Evolutionary conservation across 2,888 invertebrate genomes (phyloP).

Genomic region (Synergus itoensis): DNA sequence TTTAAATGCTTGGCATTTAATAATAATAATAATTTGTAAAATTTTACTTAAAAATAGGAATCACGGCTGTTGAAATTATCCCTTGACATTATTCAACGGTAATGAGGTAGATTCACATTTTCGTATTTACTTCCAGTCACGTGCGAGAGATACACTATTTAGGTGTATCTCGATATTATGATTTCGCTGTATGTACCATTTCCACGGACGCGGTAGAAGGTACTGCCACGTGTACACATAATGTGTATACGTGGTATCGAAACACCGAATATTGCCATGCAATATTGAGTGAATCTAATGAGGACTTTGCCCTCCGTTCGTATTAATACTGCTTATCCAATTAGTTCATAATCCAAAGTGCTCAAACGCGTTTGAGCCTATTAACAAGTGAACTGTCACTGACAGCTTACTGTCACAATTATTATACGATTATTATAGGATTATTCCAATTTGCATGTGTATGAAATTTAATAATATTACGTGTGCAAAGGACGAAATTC

Average conservation of each 20-base stretch:
- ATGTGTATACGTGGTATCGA: conserved; percentile 43
- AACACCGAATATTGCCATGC: conserved; percentile 55
- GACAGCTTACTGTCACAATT: no score
- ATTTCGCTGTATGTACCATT: conserved; percentile 27
- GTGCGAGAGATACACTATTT: conserved; percentile 41
- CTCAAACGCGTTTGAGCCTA: conserved; percentile 42
- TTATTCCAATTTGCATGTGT: no score
- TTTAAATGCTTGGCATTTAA: not conserved
- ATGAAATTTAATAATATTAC: no score
- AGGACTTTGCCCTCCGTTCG: conserved; percentile 53
- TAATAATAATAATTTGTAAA: no score
- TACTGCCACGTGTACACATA: conserved; percentile 36
- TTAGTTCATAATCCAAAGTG: conserved; percentile 63
- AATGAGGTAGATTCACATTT: conserved; percentile 45
- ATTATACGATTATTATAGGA: no score
- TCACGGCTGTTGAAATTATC: not conserved
- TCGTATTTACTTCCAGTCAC: conserved; percentile 54
- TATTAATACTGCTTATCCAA: conserved; percentile 66
- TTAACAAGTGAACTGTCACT: conserved; percentile 9
- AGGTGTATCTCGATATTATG: conserved; percentile 41
- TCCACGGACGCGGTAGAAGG: conserved; percentile 18
- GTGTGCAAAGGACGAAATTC: no score
- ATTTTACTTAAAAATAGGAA: not conserved
- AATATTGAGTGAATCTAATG: conserved; percentile 67
- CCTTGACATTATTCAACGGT: conserved; percentile 1